Conservation (phyloP, 2,888 invertebrate species). For the Stegana nigrithorax region DNA sequence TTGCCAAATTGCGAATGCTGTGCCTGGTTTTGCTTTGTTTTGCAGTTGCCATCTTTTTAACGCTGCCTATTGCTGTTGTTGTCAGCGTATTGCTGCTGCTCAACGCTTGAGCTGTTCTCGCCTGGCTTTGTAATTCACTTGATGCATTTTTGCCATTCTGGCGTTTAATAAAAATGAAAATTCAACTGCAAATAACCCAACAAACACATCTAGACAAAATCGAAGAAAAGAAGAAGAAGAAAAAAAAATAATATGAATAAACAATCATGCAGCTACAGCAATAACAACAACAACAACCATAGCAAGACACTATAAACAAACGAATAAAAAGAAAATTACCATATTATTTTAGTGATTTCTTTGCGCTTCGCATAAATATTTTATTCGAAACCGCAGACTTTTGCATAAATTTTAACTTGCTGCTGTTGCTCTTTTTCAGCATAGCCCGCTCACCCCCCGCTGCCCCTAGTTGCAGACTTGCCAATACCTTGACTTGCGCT, state of each 20-base stretch:
- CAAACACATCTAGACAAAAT: too few species aligned
- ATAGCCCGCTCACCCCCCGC: too few species aligned
- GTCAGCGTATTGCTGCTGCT: too few species aligned
- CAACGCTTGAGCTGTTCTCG: too few species aligned
- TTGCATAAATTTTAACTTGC: slow-evolving; percentile 7
- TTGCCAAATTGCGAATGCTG: too few species aligned
- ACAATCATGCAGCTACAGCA: background rate
- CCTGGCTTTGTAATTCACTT: too few species aligned
- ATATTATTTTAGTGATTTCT: background rate
- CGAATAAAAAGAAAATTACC: background rate
- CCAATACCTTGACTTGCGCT: background rate
- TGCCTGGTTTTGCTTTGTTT: too few species aligned
- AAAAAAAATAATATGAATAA: slow-evolving; percentile 4
- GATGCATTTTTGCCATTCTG: slow-evolving; percentile 1
- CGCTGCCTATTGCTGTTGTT: too few species aligned
- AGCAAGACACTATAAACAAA: background rate
- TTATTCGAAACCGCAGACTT: background rate
- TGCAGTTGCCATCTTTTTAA: too few species aligned
- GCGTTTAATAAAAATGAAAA: slow-evolving; percentile 28
- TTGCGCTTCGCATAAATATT: background rate
- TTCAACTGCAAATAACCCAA: slow-evolving; percentile 19
- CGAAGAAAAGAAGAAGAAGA: too few species aligned
- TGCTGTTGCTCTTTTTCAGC: background rate
- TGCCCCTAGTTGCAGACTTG: background rate
- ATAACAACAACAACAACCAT: background rate